Evolutionary conservation across 1,140 invertebrate species (phyloP), one percentile per base, ranked within the genome.

Genomic region (Rhynchophorus ferrugineus): DNA sequence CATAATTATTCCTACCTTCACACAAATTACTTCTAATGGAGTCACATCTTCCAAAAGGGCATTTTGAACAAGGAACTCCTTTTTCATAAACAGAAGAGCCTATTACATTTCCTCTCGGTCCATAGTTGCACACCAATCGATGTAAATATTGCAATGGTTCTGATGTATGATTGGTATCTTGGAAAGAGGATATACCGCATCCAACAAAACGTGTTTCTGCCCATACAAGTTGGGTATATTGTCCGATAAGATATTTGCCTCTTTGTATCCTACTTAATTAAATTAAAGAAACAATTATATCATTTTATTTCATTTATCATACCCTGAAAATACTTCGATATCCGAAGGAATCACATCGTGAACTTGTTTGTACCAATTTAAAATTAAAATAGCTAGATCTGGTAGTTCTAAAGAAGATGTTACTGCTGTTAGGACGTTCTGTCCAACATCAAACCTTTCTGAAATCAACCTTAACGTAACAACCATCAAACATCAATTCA

Each of bases 181-280:
- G 76, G 49, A 71, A 74, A 35, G 44, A 39, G 6, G 71, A 62
- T 44, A 69, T 73, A 1, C 75, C 77, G 58, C 78, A 79, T 6
- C 78, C 78, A 33, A 79, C 69, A 54, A 65, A 51, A 42, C 63
- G 66, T 0, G 74, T 74, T n/a, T 71, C 68, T n/a, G 71, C 75
- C 77, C 77, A 79, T 13, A 73, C 60, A 43, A 78, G 64, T 61
- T 78, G 76, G 0, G 74, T 76, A 61, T 77, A 78, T 52, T 76
- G 75, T 42, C 74, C 70, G 38, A 59, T 54, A 8, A 54, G 19
- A 29, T 19, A 45, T 44, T 48, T 43, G 21, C 57, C 51, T 50
- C 51, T 46, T 44, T 51, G 19, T 34, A 54, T 44, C 18, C 57
- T 58, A 43, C 9, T 43, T 20, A 14, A 20, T 20, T 38, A 16